Conservation (phyloP, 2,113 vertebrate genomes). For the Misgurnus mizolepis region DNA sequence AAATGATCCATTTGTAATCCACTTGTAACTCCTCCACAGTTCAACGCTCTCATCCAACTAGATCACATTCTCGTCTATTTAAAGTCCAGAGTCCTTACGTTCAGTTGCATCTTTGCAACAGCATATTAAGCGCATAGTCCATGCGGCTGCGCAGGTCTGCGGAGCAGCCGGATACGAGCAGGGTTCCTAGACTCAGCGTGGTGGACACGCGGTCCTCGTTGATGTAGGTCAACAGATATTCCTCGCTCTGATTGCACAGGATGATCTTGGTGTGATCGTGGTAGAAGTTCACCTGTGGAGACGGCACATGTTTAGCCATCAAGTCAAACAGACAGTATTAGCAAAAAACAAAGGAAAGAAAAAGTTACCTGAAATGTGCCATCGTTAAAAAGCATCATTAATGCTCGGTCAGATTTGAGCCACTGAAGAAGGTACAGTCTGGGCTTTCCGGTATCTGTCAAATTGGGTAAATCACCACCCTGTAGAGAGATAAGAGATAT, state of each 20-base stretch:
- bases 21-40: neutral
- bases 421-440: constrained; percentile 86
- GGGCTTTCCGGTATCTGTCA: constrained; percentile 77
- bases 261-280: constrained; percentile 90
- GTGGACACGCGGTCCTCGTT: constrained; percentile 85
- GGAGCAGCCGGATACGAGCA: constrained; percentile 80
- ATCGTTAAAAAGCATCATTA: constrained; percentile 91
- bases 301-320: neutral
- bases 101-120: constrained; percentile 84
- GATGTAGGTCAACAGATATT: constrained; percentile 86
- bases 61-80: constrained; percentile 12
- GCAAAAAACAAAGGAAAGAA: neutral
- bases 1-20: neutral
- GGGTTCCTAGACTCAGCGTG: constrained; percentile 77
- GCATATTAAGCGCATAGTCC: constrained; percentile 89
- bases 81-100: neutral
- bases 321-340: no score
- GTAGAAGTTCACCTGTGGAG: constrained; percentile 85
- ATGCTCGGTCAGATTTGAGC: constrained; percentile 88
- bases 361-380: constrained; percentile 84
- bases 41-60: constrained; percentile 6
- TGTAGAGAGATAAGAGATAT: constrained; percentile 45
- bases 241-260: constrained; percentile 82
- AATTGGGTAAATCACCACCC: constrained; percentile 83
- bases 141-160: constrained; percentile 80